Base-by-base conservation (phyloP, 2,797 vertebrate species). In the Apogon talboti region DNA sequence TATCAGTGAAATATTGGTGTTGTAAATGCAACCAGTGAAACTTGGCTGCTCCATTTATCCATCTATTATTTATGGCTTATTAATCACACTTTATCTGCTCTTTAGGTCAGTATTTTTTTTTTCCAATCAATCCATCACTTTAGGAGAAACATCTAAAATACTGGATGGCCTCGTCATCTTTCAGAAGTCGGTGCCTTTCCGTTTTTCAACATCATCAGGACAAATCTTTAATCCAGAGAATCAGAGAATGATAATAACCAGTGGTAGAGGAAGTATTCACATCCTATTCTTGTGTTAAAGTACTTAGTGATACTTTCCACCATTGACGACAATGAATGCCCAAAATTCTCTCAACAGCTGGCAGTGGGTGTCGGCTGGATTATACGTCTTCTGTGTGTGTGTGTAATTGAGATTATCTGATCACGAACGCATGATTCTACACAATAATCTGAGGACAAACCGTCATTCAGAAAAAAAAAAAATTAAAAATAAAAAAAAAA, bases 361-460 rank as follows among this genome's bases (percentile, higher is more conserved):
- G 66, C 18, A 55, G 76, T 42, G 40, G 55, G 30, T 40, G 62
- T 51, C 10, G 35, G 77, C 16, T 47, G 71, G 80, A 84, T 87
- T 91, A 84, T 50, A 45, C 18, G 28, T 78, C 48, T 24, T 49
- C 70, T n/a, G n/a, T n/a, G n/a, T 70, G 41, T 37, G 35, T 65
- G 66, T 0, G 28, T 79, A 79, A 87, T 71, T 71, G 47, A 66
- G 78, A 84, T 90, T 76, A 86, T 0, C 38, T 2, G n/a, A 71
- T 59, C 11, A 10, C 61, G 66, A 24, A 50, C 16, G 65, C 44
- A 71, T 54, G 49, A 60, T 74, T 63, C 72, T 44, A 49, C 4
- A 11, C 21, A 54, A 58, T 82, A 82, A 89, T 83, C 72, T 51
- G 0, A 14, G 24, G 33, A 81, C 51, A 55, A 58, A 62, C 21